Percentiles rank a stretch among this genome's conserved stretches.
phyloP scores from a whole-genome alignment of 2,888 invertebrate genomes.

The Drosophila paramelanica region DNA sequence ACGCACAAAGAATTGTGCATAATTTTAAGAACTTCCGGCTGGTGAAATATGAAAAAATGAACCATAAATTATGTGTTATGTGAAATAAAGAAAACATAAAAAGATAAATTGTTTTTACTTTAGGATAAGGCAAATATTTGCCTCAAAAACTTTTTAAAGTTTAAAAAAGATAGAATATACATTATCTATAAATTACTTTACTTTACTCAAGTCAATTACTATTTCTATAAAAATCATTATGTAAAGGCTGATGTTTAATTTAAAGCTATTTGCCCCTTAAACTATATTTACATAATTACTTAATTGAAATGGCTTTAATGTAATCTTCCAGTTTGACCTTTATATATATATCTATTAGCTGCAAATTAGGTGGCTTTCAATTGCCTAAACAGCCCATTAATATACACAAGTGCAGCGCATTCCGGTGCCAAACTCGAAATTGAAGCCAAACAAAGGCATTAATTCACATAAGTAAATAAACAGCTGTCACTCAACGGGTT shows the following conservation, averaged over 20 bases:
- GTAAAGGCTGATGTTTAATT: background rate
- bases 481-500: slow-evolving; percentile 34
- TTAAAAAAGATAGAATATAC: too few species aligned
- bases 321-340: background rate
- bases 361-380: slow-evolving; percentile 15
- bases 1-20: slow-evolving; percentile 7
- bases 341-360: slow-evolving; percentile 5
- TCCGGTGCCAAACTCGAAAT: slow-evolving; percentile 9
- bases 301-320: background rate
- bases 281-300: background rate
- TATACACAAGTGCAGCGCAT: slow-evolving; percentile 20
- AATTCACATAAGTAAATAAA: slow-evolving; percentile 56
- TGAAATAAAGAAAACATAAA: too few species aligned
- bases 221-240: background rate
- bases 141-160: too few species aligned
- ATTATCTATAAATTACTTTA: background rate
- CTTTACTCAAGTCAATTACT: background rate
- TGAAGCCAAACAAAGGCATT: slow-evolving; percentile 41
- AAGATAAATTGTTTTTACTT: too few species aligned
- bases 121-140: too few species aligned
- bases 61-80: background rate
- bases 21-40: slow-evolving; percentile 23
- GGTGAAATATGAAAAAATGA: background rate
- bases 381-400: background rate
- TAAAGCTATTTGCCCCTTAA: background rate